Conservation (phyloP, 2,113 vertebrate genomes). For the Aythya baeri region DNA sequence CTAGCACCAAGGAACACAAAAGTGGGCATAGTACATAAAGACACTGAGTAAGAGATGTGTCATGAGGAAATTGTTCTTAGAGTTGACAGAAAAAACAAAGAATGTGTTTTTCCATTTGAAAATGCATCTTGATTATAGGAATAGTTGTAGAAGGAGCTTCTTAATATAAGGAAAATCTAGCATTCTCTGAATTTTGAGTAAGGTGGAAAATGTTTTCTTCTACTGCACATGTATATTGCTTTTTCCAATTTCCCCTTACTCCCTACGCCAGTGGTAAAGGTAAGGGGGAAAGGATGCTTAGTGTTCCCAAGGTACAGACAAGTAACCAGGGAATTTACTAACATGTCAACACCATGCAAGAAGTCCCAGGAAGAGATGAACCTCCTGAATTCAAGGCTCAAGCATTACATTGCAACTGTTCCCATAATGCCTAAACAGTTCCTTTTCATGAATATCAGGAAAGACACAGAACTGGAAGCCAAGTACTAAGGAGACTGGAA, state of each 20-base stretch:
- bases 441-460: slow-evolving; percentile 1
- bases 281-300: neutral
- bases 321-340: neutral
- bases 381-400: neutral
- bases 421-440: neutral
- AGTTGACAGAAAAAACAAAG: neutral
- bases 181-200: neutral
- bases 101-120: neutral
- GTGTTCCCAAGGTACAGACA: neutral
- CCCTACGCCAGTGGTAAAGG: neutral
- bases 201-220: neutral
- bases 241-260: neutral
- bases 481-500: slow-evolving; percentile 11
- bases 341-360: neutral
- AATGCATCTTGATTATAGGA: neutral
- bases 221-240: fast-evolving
- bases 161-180: neutral
- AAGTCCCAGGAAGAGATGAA: neutral
- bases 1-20: neutral
- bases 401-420: neutral
- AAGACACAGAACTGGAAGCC: neutral
- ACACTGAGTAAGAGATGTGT: neutral
- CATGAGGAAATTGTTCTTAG: neutral
- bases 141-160: neutral
- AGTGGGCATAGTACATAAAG: neutral